Evolutionary conservation across 2,888 invertebrate species (phyloP).

Genomic region (Formica aserva): DNA sequence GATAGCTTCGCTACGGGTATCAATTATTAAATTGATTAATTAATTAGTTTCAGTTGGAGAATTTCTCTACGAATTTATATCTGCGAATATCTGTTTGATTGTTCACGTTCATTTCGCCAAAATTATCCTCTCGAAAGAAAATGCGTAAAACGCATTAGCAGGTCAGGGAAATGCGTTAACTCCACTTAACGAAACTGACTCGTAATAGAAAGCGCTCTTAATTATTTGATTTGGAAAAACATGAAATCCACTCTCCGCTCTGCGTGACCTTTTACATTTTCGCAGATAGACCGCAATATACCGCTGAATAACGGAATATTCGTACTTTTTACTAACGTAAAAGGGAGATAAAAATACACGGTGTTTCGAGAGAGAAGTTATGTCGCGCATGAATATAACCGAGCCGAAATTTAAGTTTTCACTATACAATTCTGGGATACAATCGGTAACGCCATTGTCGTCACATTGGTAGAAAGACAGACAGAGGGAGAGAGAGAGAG

Average conservation of each 20-base stretch:
- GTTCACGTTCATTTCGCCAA: background rate
- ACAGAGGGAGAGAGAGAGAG: background rate
- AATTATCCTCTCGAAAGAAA: background rate
- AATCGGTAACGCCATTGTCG: conserved; percentile 10
- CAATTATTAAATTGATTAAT: background rate
- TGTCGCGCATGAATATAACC: background rate
- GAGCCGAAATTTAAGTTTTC: conserved; percentile 6
- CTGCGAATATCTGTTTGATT: background rate
- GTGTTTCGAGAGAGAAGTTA: background rate
- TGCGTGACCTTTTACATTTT: conserved; percentile 13
- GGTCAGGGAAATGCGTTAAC: background rate
- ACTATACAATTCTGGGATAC: background rate
- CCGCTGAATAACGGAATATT: conserved; percentile 7
- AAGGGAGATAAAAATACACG: conserved; percentile 1
- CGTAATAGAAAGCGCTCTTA: background rate
- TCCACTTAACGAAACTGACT: background rate
- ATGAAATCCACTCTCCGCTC: background rate
- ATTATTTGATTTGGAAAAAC: conserved; percentile 18
- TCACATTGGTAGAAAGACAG: background rate
- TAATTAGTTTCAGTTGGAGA: background rate
- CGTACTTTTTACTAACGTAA: background rate
- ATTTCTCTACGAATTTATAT: background rate
- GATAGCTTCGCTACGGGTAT: background rate
- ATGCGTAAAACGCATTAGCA: no score
- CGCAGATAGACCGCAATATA: background rate